Base-by-base conservation (phyloP, 2,888 invertebrate genomes). In the Dioctria linearis region DNA sequence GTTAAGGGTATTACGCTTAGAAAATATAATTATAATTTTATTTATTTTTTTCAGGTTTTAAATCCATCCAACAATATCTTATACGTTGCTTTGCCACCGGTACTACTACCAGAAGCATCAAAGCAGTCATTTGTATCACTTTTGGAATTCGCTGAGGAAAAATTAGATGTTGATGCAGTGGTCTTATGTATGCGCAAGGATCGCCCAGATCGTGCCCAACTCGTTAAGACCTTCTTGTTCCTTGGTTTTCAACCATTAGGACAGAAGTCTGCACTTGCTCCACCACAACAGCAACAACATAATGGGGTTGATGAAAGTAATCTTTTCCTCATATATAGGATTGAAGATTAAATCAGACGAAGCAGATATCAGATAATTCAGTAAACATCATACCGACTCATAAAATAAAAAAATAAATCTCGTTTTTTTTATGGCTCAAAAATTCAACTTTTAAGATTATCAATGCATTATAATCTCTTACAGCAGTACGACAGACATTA, bases 211-310 rank as follows among this genome's bases (percentile, higher is more conserved):
- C 93, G 96, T 90, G 94, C 94, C 78, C 93, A 94, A 84, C 91
- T 98, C 86, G 93, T 98, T 84, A 94, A 98, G 85, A 97, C 98
- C 51, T 98, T 98, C 93, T 96, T 97, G 95, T 98, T 97, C 90
- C 93, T 98, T 91, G 98, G 98, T 82, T 98, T 98, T 90, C 93
- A 94, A 84, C 93, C 95, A 82, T 91, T 98, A 86, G 93, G 96
- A 61, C 96, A 98, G 65, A 95, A 93, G 84, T 94, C 96, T 83
- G 92, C 92, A 80, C 90, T 95, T 87, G 92, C 95, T 85, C 94
- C 95, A 83, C 91, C 93, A 86, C 75, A 80, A 51, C 80, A 67
- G 83, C 91, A 93, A 86, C 75, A 81, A 51, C 80, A 67, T 65
- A 63, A 81, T 49, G 86, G 86, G 51, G 91, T 94, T 90, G 88